Conservation (phyloP, 2,888 invertebrate species). For the Raillietiella orientalis region DNA sequence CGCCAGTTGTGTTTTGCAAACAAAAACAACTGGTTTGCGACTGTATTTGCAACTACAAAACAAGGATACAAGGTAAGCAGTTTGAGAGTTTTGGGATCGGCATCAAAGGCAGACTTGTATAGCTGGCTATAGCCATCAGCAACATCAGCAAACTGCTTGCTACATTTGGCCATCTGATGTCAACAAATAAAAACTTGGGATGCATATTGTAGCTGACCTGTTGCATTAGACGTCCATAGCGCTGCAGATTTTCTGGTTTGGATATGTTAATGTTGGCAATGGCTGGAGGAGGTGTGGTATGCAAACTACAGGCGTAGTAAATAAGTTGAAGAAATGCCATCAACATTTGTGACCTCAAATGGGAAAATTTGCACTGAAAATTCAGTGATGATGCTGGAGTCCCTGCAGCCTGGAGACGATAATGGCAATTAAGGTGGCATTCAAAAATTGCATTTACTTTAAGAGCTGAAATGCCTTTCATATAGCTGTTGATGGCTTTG, state of each 20-base stretch:
- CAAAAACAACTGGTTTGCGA: no score
- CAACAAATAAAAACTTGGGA: constrained; percentile 5
- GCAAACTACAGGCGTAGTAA: constrained; percentile 34
- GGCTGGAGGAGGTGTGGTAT: constrained; percentile 72
- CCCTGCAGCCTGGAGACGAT: constrained; percentile 23
- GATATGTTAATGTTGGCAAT: no score
- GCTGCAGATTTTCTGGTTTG: constrained; percentile 41
- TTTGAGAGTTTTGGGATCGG: constrained; percentile 40
- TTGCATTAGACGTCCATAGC: constrained; percentile 42
- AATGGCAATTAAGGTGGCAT: constrained; percentile 1
- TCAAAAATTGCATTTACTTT: constrained; percentile 13
- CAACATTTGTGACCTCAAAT: constrained; percentile 36
- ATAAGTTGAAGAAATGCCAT: constrained; percentile 27
- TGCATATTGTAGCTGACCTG: constrained; percentile 16
- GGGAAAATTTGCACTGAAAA: constrained; percentile 42
- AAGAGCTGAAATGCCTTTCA: constrained; percentile 25
- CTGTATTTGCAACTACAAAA: not conserved
- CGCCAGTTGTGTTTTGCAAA: no score
- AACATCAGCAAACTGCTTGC: constrained; percentile 31
- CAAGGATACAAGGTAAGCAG: constrained; percentile 22
- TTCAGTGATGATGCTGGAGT: constrained; percentile 25
- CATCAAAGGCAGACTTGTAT: constrained; percentile 54
- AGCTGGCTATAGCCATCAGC: constrained; percentile 38
- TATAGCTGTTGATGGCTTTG: constrained; percentile 23
- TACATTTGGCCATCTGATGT: constrained; percentile 29